Base-by-base conservation (phyloP, 1,140 invertebrate genomes). In the Zaprionus tsacasi region DNA sequence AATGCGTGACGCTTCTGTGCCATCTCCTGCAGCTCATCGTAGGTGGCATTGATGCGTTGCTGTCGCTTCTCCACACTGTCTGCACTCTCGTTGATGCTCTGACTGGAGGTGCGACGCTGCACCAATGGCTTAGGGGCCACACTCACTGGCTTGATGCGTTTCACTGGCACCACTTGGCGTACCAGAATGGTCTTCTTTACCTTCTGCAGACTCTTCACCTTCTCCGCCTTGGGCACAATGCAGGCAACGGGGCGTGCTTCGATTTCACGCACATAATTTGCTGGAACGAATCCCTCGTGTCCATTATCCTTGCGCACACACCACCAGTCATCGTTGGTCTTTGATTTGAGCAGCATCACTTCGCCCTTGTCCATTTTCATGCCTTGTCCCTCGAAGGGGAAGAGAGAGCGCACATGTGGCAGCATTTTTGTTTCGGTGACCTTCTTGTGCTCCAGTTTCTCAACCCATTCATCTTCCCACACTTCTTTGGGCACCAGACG, bases 311-410 rank as follows among this genome's bases (percentile, higher is more conserved):
- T 99, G 12, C 98, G 94, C 5, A 99, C 97, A 81, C 97, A 98
- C 99, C 99, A 99, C 99, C 99, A 99, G 93, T 99, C 99, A 1
- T 96, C 95, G 93, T 99, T 99, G 1, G 98, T 99, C 93, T 99
- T 98, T 82, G 96, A 98, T 54, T 99, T 94, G 2, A 99, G 93
- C 82, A 98, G 96, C 96, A 99, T 97, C 3, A 92, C 80, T 93
- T 99, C 98, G 66, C 97, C 98, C 93, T 99, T 99, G 5, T 93
- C 94, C 94, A 99, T 98, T 25, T 95, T 95, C 93, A 99, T 98
- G n/a, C 97, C 98, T 89, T 99, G 97, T 0, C 98, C 98, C 76
- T 94, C 96, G 94, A 99, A 99, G 3, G 96, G 95, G 93, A 99
- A 99, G 25, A 98, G 93, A 52, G 96, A 96, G 75, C 80, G 82